Evolutionary conservation across 1,140 invertebrate genomes (phyloP), one percentile per base, ranked within the genome.

Genomic region (Solenopsis fugax): DNA sequence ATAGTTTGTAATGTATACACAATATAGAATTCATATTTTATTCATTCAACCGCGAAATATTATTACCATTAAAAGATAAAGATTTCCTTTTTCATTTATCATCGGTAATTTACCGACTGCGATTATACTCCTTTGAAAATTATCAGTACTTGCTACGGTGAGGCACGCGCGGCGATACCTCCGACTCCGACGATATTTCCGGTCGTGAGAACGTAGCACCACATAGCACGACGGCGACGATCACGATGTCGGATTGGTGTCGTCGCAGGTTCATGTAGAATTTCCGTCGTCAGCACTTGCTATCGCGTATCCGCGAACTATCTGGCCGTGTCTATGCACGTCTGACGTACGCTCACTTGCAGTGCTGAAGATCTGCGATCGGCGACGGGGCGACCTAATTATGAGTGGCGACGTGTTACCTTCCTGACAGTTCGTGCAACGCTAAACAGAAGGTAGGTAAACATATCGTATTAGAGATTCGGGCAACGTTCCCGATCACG

Each of bases 381-480:
- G 56, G 64, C 75, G 52, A 85, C 65, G n/a, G 3, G 24, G 29
- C 73, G 71, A 75, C 64, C 64, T 88, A 85, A 72, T 50, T 73
- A 89, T 85, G 60, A 89, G 85, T 69, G 90, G 89, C 92, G 91
- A 94, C 92, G 93, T 93, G 90, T 94, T 93, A 87, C 87, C 89
- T 89, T 93, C 92, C 93, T 94, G 93, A 93, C 93, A 92, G 82
- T 88, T 91, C 48, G 71, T 76, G 56, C 54, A 85, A 88, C 76
- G 86, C 64, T 92, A 92, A 92, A 93, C 92, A 92, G 92, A 90
- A 93, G 84, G 91, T 89, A 58, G 18, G 71, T 56, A 37, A 90
- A 67, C 82, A 24, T 41, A 41, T 24, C 3, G 12, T 29, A 12
- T 2, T 10, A 29, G 21, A 24, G 24, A 21, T 12, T 24, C 13